These are phyloP conservation scores for Hippoglossus stenolepis DNA, from an alignment of 2,113 vertebrate species.

Conservation along the genomic window DNA sequence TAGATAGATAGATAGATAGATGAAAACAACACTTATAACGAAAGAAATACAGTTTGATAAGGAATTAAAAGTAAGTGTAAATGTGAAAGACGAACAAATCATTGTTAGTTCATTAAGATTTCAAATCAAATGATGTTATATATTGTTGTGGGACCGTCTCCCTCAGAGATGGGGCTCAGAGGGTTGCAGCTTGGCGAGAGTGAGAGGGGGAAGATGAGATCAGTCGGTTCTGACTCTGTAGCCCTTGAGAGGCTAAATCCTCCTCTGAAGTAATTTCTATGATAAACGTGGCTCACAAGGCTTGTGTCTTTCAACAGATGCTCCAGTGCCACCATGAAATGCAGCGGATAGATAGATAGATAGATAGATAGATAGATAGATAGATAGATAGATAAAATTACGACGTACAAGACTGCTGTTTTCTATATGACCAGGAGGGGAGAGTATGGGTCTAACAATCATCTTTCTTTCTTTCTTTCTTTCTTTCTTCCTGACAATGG, in stretches of 20 bases:
- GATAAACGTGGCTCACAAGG: not conserved
- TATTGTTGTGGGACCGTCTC: no score
- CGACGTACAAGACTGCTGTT: constrained; percentile 10
- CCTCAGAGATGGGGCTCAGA: no score
- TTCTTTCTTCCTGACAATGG: constrained; percentile 2
- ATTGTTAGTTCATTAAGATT: no score
- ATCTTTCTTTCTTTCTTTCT: not conserved
- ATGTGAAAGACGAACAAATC: no score
- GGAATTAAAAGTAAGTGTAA: no score
- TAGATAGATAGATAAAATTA: not conserved
- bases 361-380: not conserved
- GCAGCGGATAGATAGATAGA: no score
- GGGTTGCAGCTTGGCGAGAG: no score
- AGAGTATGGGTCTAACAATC: constrained; percentile 32
- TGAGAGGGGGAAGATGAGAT: no score
- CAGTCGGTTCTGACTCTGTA: not conserved
- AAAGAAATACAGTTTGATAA: no score
- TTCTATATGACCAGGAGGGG: constrained; percentile 38
- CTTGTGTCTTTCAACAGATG: not conserved
- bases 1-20: not conserved
- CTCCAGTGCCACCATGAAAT: not conserved
- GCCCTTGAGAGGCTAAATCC: not conserved
- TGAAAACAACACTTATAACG: no score
- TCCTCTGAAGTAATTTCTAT: not conserved
- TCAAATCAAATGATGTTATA: no score